Evolutionary conservation across 2,797 vertebrate species (phyloP), one percentile per base, ranked within the genome.

Genomic region (Acrossocheilus wenchowensis): DNA sequence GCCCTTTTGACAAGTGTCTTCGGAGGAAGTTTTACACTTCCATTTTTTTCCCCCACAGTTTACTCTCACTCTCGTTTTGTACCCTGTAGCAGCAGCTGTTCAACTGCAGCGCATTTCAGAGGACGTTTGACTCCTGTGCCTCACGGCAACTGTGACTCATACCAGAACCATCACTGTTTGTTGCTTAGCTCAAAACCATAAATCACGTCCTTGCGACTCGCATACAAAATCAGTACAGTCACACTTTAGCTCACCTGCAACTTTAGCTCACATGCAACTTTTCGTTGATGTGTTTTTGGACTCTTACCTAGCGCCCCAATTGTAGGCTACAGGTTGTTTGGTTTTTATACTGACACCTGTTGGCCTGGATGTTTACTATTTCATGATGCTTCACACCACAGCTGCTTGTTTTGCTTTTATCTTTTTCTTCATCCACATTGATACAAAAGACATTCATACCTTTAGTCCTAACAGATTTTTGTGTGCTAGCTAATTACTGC

Each of bases 81-180:
- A 64, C 81, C 52, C 74, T 84, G 60, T 68, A 82, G 86, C 77
- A 82, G 78, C 60, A 74, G 75, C 78, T 87, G 86, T 75, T 77
- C 78, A 73, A 66, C 82, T 81, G 17, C 69, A 80, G 23, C 73
- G 30, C 43, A n/a, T 62, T n/a, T 48, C 17, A 79, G 41, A 66
- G 34, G 23, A 45, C 9, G 23, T 50, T 36, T 64, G 75, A 64
- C 60, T 85, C 2, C 66, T 62, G 45, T 77, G 64, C 68, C 21
- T 39, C 23, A 83, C 74, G 39, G 77, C 52, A 39, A 62, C 52
- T 83, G 64, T 88, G 86, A 89, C 81, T 88, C 81, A 83, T 80
- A 62, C 85, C 79, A 87, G 57, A 80, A 80, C 43, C 71, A 41
- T 74, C 30, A 62, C 71, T 69, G 52, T 41, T 62, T 81, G 78